phyloP scores from a whole-genome alignment of 1,140 invertebrate species.

The Laodelphax striatellus region DNA sequence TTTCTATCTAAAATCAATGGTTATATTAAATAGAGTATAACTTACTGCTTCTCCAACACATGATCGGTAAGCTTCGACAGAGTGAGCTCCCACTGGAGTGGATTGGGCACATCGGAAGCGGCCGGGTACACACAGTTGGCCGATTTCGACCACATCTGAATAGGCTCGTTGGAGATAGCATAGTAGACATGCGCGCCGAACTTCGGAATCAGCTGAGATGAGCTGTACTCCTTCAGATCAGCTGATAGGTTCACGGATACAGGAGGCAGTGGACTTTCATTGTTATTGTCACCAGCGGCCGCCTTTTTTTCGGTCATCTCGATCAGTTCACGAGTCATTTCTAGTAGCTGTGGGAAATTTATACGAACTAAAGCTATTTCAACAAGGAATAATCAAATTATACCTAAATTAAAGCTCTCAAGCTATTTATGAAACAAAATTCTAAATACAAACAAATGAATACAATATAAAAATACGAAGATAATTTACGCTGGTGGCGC shows the following conservation, averaged over 20 bases:
- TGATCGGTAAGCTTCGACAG: neutral
- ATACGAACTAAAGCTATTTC: too few species aligned
- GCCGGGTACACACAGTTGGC: neutral
- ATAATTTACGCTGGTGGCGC: too few species aligned
- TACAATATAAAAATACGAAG: too few species aligned
- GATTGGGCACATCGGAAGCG: neutral
- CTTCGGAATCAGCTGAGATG: neutral
- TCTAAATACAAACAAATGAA: too few species aligned
- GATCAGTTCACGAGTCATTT: neutral
- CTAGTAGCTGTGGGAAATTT: neutral
- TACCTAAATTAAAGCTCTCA: too few species aligned
- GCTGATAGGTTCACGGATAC: neutral
- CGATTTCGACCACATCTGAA: neutral
- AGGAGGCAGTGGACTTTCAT: neutral
- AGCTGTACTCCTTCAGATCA: neutral
- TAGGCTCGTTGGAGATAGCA: neutral
- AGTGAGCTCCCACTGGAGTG: neutral
- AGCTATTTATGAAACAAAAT: too few species aligned
- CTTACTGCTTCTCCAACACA: neutral
- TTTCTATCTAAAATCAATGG: too few species aligned
- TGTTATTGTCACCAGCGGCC: neutral
- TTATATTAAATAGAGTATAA: neutral
- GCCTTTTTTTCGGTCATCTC: neutral
- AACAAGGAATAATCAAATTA: too few species aligned
- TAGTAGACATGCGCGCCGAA: neutral